Conservation (phyloP, 2,113 vertebrate species). For the Furnarius figulus region DNA sequence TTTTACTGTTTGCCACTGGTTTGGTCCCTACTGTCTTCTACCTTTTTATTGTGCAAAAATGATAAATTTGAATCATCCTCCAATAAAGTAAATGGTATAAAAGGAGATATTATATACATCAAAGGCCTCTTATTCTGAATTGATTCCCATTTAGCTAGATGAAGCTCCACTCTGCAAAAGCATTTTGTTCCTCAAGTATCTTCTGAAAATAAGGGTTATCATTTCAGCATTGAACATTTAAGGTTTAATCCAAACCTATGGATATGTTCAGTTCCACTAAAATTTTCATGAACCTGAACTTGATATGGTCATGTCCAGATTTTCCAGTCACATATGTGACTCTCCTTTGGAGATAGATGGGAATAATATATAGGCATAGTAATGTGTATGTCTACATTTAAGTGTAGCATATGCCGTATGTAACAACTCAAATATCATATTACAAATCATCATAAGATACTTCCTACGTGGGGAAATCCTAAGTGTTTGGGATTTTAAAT, state of each 20-base stretch:
- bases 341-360: neutral
- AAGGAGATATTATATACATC: neutral
- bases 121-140: neutral
- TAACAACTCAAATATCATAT: neutral
- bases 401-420: neutral
- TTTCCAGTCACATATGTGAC: accelerated
- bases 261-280: neutral
- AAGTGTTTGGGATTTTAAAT: neutral
- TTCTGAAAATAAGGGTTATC: neutral
- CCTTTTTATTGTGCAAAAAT: neutral
- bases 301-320: neutral
- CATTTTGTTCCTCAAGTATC: neutral
- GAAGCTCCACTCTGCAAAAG: neutral
- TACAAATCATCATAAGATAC: neutral
- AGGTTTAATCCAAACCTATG: neutral
- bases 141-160: neutral
- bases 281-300: neutral
- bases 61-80: neutral
- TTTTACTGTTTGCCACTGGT: neutral
- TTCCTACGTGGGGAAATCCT: neutral
- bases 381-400: neutral
- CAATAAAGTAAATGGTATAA: neutral
- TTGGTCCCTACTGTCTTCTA: neutral
- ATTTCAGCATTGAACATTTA: neutral
- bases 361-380: neutral